Evolutionary conservation across 2,888 invertebrate genomes (phyloP), one percentile per base, ranked within the genome.

Genomic region (Thymelicus sylvestris): DNA sequence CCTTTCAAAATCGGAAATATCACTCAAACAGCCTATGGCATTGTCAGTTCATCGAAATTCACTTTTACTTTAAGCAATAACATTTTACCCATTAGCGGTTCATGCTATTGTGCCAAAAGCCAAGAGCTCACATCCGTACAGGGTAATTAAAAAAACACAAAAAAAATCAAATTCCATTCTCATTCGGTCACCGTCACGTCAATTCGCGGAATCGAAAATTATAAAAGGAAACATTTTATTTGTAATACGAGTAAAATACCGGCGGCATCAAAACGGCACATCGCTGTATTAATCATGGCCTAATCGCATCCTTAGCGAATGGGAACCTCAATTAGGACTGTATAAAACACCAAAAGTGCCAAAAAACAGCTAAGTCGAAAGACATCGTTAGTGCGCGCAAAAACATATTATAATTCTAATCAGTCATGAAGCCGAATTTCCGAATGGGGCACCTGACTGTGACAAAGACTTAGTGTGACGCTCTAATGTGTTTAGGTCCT

Each of bases 281-380:
- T 79, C 81, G 75, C 78, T 80, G 80, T 87, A 91, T 91, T 90
- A 92, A 92, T 93, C 92, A 92, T 81, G 78, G 74, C 80, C 84
- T 91, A 92, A 93, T 93, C 90, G 92, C 88, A 91, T 91, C 90
- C 90, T 91, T 92, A 90, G 87, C 89, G 89, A 92, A 92, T 91
- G 77, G 76, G 84, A 74, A 85, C 91, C 91, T 88, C 92, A 93
- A 93, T 93, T 91, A 92, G 86, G 84, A 83, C 78, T 85, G 86
- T 85, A 89, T 90, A 86, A 90, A 91, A 88, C 84, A 86, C 77
- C 81, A 79, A 84, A 86, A 86, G 81, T 85, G 84, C 84, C 84
- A 87, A 90, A 91, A 90, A 89, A 89, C 80, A 77, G 76, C 79
- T 78, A 73, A 80, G 79, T 76, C 81, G 80, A 84, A 88, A 89